These are phyloP conservation scores for Zaprionus gabonicus DNA, from an alignment of 1,140 invertebrate species.

Conservation along the genomic window DNA sequence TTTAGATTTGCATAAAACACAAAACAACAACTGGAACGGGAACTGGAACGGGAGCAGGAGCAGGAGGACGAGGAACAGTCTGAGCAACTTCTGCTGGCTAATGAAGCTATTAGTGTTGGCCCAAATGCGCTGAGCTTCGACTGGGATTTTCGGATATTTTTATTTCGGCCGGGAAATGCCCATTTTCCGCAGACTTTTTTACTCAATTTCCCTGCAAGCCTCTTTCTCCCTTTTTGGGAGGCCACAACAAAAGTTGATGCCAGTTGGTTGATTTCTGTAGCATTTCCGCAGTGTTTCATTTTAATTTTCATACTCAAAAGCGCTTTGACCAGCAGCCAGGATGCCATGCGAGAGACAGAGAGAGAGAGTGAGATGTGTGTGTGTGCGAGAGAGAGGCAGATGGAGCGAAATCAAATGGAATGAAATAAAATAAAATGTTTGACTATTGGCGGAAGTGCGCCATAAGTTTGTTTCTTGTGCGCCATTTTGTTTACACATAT, in stretches of 20 bases:
- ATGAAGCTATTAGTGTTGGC: constrained; percentile 72
- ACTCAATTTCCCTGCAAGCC: constrained; percentile 55
- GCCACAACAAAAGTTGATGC: constrained; percentile 56
- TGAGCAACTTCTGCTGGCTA: constrained; percentile 40
- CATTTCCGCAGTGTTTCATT: constrained; percentile 81
- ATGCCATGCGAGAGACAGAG: neutral
- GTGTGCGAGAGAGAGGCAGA: neutral
- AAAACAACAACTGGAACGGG: neutral
- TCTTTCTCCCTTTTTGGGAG: neutral
- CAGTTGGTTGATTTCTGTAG: constrained; percentile 81
- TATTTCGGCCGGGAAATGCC: constrained; percentile 51
- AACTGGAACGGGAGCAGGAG: neutral
- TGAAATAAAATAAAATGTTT: constrained; percentile 80
- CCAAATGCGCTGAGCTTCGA: constrained; percentile 15
- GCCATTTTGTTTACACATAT: constrained; percentile 74
- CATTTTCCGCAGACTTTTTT: constrained; percentile 69
- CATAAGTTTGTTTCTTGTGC: constrained; percentile 79
- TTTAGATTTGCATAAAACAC: constrained; percentile 40
- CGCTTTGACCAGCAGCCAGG: constrained; percentile 58
- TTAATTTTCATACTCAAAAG: constrained; percentile 72
- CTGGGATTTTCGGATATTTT: constrained; percentile 9
- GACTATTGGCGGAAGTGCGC: constrained; percentile 80
- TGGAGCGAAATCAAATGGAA: constrained; percentile 40
- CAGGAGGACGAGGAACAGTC: neutral
- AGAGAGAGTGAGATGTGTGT: neutral